Base-by-base conservation (phyloP, 2,113 vertebrate species). In the Nestor notabilis region DNA sequence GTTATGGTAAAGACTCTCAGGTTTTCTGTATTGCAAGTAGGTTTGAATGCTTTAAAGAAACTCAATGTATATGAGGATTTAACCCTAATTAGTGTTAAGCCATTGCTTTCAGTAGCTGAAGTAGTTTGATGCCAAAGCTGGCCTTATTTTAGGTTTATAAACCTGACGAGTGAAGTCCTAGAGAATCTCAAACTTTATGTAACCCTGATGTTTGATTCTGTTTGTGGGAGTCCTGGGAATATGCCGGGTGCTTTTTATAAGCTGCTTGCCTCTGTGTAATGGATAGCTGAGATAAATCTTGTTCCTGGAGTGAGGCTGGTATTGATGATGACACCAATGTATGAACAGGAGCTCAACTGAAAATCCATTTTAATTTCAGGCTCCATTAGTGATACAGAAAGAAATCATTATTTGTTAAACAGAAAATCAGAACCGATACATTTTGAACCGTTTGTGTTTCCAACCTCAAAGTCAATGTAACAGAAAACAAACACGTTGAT, bases 351-450 rank as follows among this genome's bases (percentile, higher is more conserved):
- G 78, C 68, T 80, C 92, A 47, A 76, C 91, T 89, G 14, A 84
- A 97, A 97, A 97, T 97, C 97, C 72, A 97, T 97, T 95, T 93
- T 86, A 55, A 95, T 96, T 97, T 97, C 94, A 96, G 72, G 90
- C 95, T 56, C 96, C 86, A 87, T 97, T 97, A 95, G 80, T 41
- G 81, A 72, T 70, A 76, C 39, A 29, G 88, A 93, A 63, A 94
- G 86, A 93, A 97, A 96, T 96, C 87, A 44, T 93, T 96, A 89
- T 90, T 94, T 93, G 95, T 93, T 96, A 89, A 96, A 74, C 83
- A 93, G 92, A 90, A 87, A 90, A 84, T 55, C 86, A 92, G 72
- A 72, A 68, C 79, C 41, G 72, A 23, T 92, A 39, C 35, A 9
- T 61, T 78, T 52, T 78, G 82, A 71, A 23, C 72, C 27, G 1